Evolutionary conservation across 2,797 vertebrate genomes (phyloP).

Genomic region (Tragopan temminckii): DNA sequence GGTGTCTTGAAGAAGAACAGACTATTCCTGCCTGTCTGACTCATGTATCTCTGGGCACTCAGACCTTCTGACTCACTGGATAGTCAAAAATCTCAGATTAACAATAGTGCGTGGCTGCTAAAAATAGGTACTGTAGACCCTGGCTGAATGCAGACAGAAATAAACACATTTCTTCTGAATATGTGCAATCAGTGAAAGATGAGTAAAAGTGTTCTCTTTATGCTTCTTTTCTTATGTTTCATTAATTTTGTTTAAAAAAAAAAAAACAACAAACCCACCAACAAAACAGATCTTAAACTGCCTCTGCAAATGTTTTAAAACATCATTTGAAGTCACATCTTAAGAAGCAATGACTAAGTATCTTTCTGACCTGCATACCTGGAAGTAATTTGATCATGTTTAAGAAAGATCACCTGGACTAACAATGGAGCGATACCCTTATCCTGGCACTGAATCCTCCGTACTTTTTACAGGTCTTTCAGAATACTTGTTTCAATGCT

Average conservation of each 20-base stretch:
- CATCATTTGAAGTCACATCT: neutral
- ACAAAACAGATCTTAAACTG: neutral
- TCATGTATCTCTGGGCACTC: conserved; percentile 77
- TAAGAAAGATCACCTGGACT: neutral
- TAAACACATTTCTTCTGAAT: conserved; percentile 53
- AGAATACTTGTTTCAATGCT: neutral
- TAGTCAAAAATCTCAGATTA: conserved; percentile 76
- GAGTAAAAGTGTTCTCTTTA: neutral
- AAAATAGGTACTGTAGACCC: conserved; percentile 74
- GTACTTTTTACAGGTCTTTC: neutral
- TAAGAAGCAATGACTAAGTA: rapidly evolving
- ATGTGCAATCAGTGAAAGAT: conserved; percentile 1
- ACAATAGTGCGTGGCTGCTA: conserved; percentile 72
- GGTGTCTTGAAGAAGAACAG: conserved; percentile 71
- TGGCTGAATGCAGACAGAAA: conserved; percentile 47
- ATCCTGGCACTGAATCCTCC: neutral
- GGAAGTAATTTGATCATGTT: neutral
- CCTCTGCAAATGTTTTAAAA: neutral
- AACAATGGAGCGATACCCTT: rapidly evolving
- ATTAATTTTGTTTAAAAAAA: conserved; percentile 8
- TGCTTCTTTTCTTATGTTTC: neutral
- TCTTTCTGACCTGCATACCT: neutral
- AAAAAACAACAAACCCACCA: too few species aligned
- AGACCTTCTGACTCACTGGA: conserved; percentile 82
- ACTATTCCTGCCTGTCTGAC: conserved; percentile 80